Evolutionary conservation across 2,797 vertebrate genomes (phyloP).

Genomic region (Anas flavirostris): DNA sequence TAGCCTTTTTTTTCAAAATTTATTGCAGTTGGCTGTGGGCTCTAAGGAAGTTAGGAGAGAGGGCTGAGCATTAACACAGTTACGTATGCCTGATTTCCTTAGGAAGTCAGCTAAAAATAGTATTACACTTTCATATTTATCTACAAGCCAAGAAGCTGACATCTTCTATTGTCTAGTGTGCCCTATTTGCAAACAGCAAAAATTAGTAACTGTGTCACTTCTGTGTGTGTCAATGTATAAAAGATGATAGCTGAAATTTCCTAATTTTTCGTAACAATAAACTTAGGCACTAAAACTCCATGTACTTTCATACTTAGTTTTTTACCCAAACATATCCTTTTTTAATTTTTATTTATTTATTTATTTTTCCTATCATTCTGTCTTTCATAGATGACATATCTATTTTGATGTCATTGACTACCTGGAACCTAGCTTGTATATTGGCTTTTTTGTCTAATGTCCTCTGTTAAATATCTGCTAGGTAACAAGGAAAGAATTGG

Average conservation of each 20-base stretch:
- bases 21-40: neutral
- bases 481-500: neutral
- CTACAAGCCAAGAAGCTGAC: slow-evolving; percentile 17
- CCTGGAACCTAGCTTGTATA: neutral
- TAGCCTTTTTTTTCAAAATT: neutral
- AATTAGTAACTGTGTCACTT: neutral
- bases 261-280: neutral
- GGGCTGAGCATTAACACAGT: neutral
- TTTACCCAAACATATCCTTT: neutral
- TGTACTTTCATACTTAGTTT: neutral
- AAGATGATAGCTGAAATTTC: neutral
- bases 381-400: neutral
- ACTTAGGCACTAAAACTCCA: neutral
- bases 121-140: neutral
- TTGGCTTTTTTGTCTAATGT: neutral
- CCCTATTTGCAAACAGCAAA: neutral
- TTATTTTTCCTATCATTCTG: accelerated
- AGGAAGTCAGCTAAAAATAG: slow-evolving; percentile 57
- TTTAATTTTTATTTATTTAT: neutral
- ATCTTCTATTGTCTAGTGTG: slow-evolving; percentile 21
- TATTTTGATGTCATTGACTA: neutral
- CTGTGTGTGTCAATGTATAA: neutral
- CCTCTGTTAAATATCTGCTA: neutral
- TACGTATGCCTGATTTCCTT: neutral
- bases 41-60: neutral